Base-by-base conservation (phyloP, 2,113 vertebrate species). In the Ailuropoda melanoleuca region DNA sequence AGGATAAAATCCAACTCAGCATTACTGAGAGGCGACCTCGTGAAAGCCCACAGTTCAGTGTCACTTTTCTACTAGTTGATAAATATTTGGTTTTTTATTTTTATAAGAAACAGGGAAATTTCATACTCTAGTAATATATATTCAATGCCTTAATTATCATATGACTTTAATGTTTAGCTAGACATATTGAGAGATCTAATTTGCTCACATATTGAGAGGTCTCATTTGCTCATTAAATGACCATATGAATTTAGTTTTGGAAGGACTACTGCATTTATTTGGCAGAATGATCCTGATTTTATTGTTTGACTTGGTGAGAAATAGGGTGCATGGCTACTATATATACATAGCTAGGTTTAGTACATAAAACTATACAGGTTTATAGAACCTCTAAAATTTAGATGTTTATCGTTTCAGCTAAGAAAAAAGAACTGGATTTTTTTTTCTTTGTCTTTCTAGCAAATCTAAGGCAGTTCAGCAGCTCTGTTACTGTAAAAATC, bases 301-400 rank as follows among this genome's bases (percentile, higher is more conserved):
- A 97, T 93, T 84, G n/a, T 90, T 92, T 97, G 62, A 81, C 85
- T 97, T 95, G 84, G 26, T 93, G 64, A 90, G 26, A 74, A 80
- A 86, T 81, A 93, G 60, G 4, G 4, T 64, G 37, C 53, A 64
- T 77, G 82, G 83, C 21, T 43, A 81, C 14, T 91, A 85, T 92
- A 89, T 89, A 91, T 93, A 88, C 62, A 86, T 9, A 93, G 48
- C 8, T 43, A 92, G 48, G 81, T 46, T 97, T 96, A 94, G 87
- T 93, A 84, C 78, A 81, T 98, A 95, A 97, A 97, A 96, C 83
- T 48, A 19, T 85, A 88, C 75, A 97, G 75, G 46, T 95, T 97
- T 97, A 94, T 96, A 96, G 92, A 84, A 90, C 31, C 56, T 97
- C 56, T 96, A 95, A 96, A 94, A 92, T 66, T 96, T 96, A 97